These are phyloP conservation scores for Chloroclysta siterata DNA, from an alignment of 2,888 invertebrate species.

Conservation along the genomic window DNA sequence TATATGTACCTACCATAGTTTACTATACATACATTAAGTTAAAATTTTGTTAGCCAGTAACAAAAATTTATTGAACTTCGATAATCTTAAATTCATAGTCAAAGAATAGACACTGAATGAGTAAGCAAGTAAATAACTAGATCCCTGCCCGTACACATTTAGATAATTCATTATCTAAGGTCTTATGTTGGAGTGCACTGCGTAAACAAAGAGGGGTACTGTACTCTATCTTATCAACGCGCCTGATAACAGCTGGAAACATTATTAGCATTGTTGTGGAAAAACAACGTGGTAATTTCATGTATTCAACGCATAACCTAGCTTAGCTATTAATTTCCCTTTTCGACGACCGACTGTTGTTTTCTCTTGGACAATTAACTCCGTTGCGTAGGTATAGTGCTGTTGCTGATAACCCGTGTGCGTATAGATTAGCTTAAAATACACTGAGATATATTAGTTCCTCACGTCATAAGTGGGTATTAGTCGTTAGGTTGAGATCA, in stretches of 20 bases:
- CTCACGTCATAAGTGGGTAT: slow-evolving; percentile 9
- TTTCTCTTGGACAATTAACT: slow-evolving; percentile 37
- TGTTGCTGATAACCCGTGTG: slow-evolving; percentile 27
- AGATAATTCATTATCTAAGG: slow-evolving; percentile 74
- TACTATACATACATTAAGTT: slow-evolving; percentile 9
- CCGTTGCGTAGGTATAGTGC: slow-evolving; percentile 29
- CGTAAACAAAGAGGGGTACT: slow-evolving; percentile 74
- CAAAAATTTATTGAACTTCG: slow-evolving; percentile 22
- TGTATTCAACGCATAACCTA: slow-evolving; percentile 43
- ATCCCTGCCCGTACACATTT: slow-evolving; percentile 57
- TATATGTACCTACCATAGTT: neutral
- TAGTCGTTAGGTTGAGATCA: slow-evolving; percentile 17
- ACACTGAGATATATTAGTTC: slow-evolving; percentile 1
- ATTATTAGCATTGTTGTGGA: slow-evolving; percentile 65
- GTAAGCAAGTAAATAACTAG: slow-evolving; percentile 61
- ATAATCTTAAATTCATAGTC: slow-evolving; percentile 45
- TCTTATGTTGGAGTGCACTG: slow-evolving; percentile 69
- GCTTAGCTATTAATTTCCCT: slow-evolving; percentile 45
- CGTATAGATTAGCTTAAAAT: slow-evolving; percentile 18
- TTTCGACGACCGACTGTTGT: slow-evolving; percentile 40
- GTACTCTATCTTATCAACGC: slow-evolving; percentile 74
- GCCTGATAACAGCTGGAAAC: slow-evolving; percentile 69
- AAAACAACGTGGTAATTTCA: slow-evolving; percentile 58
- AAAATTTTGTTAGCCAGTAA: slow-evolving; percentile 7
- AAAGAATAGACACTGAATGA: slow-evolving; percentile 61